Conservation (phyloP, 2,113 vertebrate genomes). For the Scopus umbretta region DNA sequence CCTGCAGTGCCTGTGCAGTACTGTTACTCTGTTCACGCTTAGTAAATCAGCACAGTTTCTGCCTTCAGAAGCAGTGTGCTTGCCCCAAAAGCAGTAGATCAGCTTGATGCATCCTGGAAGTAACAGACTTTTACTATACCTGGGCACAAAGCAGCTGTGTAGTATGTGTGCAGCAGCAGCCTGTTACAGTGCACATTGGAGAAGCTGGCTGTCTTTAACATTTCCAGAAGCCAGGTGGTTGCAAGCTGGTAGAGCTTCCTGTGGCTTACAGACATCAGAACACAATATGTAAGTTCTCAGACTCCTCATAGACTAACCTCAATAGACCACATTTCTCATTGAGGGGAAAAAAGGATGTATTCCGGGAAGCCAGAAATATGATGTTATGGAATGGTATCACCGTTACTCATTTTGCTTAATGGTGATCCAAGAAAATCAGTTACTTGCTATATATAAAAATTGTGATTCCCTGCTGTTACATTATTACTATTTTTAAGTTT, state of each 20-base stretch:
- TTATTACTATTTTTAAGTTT: not conserved
- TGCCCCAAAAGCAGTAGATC: not conserved
- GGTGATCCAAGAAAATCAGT: not conserved
- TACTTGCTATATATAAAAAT: not conserved
- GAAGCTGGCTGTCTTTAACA: not conserved
- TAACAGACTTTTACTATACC: not conserved
- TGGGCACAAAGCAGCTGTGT: not conserved
- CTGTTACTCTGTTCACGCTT: not conserved
- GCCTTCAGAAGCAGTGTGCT: not conserved
- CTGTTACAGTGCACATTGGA: not conserved
- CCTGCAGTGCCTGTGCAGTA: not conserved
- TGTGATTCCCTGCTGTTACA: not conserved
- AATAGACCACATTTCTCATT: not conserved
- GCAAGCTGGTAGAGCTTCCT: not conserved
- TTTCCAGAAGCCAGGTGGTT: not conserved
- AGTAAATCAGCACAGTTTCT: not conserved
- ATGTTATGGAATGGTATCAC: not conserved
- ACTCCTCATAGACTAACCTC: not conserved
- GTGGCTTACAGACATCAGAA: not conserved
- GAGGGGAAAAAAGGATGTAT: not conserved
- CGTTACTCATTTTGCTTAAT: not conserved
- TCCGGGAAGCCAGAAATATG: not conserved
- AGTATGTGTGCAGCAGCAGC: not conserved
- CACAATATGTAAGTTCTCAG: not conserved
- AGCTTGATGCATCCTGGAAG: not conserved